Conservation (phyloP, 2,888 invertebrate species). For the Adela reaumurella region DNA sequence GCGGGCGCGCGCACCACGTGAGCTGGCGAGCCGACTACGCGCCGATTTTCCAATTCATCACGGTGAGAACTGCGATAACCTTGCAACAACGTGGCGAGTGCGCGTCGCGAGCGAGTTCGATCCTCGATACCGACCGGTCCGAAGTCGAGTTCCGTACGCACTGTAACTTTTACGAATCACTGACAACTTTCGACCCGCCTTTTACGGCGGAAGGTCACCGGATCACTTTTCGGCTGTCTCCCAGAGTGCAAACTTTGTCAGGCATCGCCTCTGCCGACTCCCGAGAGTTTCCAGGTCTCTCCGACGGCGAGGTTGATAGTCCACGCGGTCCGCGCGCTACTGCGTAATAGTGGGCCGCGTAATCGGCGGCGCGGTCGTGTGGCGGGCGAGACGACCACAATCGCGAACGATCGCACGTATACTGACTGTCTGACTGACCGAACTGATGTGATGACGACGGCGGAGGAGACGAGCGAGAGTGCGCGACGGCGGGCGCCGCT, state of each 20-base stretch:
- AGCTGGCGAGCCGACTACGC: conserved; percentile 32
- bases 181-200: conserved; percentile 2
- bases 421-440: too few relatives aligned
- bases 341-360: conserved; percentile 35
- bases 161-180: conserved; percentile 32
- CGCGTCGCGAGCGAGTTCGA: conserved; percentile 29
- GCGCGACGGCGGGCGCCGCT: conserved; percentile 23
- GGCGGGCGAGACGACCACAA: conserved; percentile 32
- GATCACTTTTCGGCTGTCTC: neutral
- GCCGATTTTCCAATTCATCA: conserved; percentile 58
- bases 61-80: conserved; percentile 51
- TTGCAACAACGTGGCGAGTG: conserved; percentile 50
- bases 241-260: too few relatives aligned
- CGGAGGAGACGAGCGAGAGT: conserved; percentile 24
- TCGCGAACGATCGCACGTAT: conserved; percentile 47
- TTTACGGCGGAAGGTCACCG: neutral
- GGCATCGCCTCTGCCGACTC: conserved; percentile 15
- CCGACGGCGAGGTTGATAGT: conserved; percentile 17
- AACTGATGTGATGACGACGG: conserved; percentile 27
- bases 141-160: conserved; percentile 27
- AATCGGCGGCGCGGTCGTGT: conserved; percentile 26
- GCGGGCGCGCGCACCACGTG: conserved; percentile 52
- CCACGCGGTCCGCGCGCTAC: conserved; percentile 48
- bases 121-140: conserved; percentile 24
- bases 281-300: conserved; percentile 8